Base-by-base conservation (phyloP, 2,113 vertebrate species). In the Microtus pennsylvanicus region DNA sequence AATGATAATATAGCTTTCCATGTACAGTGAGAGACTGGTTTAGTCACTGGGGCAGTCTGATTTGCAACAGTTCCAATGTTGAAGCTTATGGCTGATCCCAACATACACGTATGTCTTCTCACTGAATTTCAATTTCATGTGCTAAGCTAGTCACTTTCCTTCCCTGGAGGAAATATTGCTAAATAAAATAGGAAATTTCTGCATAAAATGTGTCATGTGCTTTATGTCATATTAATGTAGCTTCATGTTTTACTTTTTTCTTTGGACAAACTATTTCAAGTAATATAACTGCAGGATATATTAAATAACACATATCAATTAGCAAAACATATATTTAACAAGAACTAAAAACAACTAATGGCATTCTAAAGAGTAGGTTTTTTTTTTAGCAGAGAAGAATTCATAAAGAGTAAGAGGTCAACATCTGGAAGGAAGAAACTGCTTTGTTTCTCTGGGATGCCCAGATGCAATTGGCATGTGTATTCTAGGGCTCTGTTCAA, bases 401-500 rank as follows among this genome's bases (percentile, higher is more conserved):
- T 93, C 75, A 42, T n/a, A 94, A 97, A 98, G 92, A 85, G 0
- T 24, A 28, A 88, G 69, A 0, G 22, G 77, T 75, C 65, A 14
- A 26, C 70, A 76, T 33, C 65, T 10, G 4, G 85, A 50, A 65
- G 24, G 93, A 94, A 78, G 97, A 94, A 69, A 33, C 58, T 72
- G 72, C 13, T 10, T 42, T 17, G 76, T 83, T 89, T 45, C 94
- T 81, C 0, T 21, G 67, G 52, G 33, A 65, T 14, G 88, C 16
- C 35, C 0, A 13, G 89, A 85, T 61, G 35, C 52, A 87, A 92
- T 72, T 82, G 21, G 7, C 2, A 0, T 2, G 38, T 88, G 7
- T 91, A 93, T 86, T 93, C 63, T 3, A 86, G 96, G 97, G 97
- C 80, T 7, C 80, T 7, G 47, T 45, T 94, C 16, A 61, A 97